Percentiles rank a stretch among this genome's conserved stretches.
These are phyloP conservation scores for Lepidurus arcticus DNA, from an alignment of 1,140 invertebrate genomes.

Conservation along the genomic window DNA sequence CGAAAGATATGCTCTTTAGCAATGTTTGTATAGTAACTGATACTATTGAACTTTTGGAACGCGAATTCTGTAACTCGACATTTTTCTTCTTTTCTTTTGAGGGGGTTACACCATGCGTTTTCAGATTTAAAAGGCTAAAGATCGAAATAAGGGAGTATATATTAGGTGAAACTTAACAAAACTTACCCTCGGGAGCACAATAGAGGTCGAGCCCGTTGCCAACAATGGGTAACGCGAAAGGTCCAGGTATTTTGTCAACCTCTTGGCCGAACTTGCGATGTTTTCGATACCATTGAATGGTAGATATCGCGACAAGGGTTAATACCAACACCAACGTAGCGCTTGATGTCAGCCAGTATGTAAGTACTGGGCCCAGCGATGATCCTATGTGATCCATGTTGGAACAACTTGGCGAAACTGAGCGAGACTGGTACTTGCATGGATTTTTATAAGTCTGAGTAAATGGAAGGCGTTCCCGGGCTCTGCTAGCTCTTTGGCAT, in stretches of 20 bases:
- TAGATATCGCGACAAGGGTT: not conserved
- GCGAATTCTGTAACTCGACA: too few species aligned
- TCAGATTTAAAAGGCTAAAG: not conserved
- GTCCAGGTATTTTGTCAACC: conserved; percentile 48
- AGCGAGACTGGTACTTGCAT: too few species aligned
- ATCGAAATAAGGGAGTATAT: not conserved
- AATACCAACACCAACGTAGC: not conserved
- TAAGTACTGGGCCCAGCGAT: not conserved
- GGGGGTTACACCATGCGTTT: too few species aligned
- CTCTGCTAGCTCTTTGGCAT: too few species aligned
- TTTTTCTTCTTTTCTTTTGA: too few species aligned
- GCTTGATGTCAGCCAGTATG: not conserved
- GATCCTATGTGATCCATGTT: not conserved
- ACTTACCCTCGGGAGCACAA: conserved; percentile 33
- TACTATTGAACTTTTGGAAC: too few species aligned
- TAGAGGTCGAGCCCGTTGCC: conserved; percentile 49
- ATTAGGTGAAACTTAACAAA: not conserved
- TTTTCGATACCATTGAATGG: not conserved
- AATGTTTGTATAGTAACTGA: too few species aligned
- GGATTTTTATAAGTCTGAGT: too few species aligned
- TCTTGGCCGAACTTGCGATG: not conserved
- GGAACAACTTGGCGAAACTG: not conserved
- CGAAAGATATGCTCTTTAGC: too few species aligned
- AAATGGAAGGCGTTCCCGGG: too few species aligned
- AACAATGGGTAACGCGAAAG: conserved; percentile 50